phyloP scores from a whole-genome alignment of 2,113 vertebrate genomes.

The Progne subis region DNA sequence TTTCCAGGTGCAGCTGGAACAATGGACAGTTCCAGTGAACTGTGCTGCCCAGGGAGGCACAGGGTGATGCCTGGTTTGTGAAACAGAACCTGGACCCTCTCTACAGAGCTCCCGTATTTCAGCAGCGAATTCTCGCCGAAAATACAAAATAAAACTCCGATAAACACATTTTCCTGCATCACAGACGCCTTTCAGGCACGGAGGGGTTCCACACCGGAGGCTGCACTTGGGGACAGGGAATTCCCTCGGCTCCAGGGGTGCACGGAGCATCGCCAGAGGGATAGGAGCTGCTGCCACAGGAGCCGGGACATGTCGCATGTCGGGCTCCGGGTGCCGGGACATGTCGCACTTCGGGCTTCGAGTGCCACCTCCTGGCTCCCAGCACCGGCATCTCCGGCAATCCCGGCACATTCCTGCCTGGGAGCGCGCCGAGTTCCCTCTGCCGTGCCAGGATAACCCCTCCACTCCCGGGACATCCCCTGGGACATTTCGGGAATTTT shows the following conservation, averaged over 20 bases:
- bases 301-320: not conserved
- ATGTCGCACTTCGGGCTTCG: not conserved
- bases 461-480: rapidly evolving
- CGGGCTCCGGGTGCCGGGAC: not conserved
- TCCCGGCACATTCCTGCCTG: not conserved
- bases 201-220: not conserved
- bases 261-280: not conserved
- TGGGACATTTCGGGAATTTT: no score
- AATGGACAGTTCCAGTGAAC: not conserved
- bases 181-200: not conserved
- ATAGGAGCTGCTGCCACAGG: not conserved
- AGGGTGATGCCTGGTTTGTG: rapidly evolving
- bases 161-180: not conserved
- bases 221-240: not conserved
- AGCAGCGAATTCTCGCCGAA: not conserved
- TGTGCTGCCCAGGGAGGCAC: not conserved
- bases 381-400: not conserved
- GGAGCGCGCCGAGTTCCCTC: not conserved
- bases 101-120: not conserved
- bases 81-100: no score
- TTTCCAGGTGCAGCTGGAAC: not conserved
- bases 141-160: not conserved
- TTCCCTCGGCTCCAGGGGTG: not conserved
- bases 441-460: not conserved
- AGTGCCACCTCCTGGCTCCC: constrained; percentile 46